Evolutionary conservation across 1,140 invertebrate species (phyloP).

Genomic region (Monomorium pharaonis): DNA sequence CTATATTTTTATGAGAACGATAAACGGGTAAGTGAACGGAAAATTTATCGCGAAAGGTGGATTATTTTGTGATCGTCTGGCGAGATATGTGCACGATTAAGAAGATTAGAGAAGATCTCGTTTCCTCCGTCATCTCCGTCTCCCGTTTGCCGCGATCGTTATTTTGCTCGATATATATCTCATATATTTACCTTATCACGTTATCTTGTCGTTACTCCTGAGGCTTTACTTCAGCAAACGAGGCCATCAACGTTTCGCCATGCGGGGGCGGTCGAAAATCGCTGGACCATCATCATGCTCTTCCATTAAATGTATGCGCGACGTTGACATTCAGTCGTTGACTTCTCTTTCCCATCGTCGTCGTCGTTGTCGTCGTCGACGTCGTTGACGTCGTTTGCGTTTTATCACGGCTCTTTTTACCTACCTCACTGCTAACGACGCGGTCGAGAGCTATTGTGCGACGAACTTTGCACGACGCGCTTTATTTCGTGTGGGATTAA

Average conservation of each 20-base stretch:
- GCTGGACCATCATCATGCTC: slow-evolving; percentile 16
- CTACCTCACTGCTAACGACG: not conserved
- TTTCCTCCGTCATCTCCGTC: not conserved
- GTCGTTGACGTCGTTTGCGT: not conserved
- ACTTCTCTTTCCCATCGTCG: not conserved
- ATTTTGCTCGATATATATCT: not conserved
- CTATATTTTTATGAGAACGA: not conserved
- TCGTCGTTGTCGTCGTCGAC: not conserved
- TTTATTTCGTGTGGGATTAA: slow-evolving; percentile 56
- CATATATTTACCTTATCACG: not conserved
- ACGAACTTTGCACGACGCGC: not conserved
- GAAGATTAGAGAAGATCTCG: not conserved
- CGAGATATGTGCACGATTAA: not conserved
- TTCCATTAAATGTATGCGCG: slow-evolving; percentile 28
- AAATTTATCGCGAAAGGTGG: not conserved
- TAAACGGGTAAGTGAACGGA: not conserved
- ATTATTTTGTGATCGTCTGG: not conserved
- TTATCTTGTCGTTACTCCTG: not conserved
- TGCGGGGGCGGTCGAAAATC: slow-evolving; percentile 1
- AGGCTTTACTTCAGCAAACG: slow-evolving; percentile 12
- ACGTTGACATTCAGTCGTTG: slow-evolving; percentile 16
- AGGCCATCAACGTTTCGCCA: slow-evolving; percentile 6
- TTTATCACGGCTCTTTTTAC: slow-evolving; percentile 27
- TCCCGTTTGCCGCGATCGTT: not conserved
- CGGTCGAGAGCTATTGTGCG: not conserved